Conservation (phyloP, 1,140 invertebrate genomes). For the Hestina assimilis region DNA sequence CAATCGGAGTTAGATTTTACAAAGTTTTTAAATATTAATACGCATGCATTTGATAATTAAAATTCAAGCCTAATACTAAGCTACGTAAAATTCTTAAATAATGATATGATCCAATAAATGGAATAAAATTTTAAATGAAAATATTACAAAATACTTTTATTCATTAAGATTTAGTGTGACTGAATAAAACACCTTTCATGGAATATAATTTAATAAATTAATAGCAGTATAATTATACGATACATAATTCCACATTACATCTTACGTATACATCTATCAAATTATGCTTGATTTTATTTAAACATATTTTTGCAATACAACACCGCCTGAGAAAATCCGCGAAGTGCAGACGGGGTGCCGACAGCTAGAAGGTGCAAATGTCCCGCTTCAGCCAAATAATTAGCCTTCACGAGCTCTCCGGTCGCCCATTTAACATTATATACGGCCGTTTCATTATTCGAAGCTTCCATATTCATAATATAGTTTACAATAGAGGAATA, state of each 20-base stretch:
- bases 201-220: constrained; percentile 39
- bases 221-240: constrained; percentile 4
- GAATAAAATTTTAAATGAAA: too few relatives aligned
- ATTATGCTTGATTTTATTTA: constrained; percentile 31
- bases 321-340: constrained; percentile 57
- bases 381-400: constrained; percentile 57
- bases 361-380: constrained; percentile 42
- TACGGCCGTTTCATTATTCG: background rate
- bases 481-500: constrained; percentile 52
- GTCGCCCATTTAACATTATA: constrained; percentile 50
- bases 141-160: too few relatives aligned
- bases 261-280: background rate
- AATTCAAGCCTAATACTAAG: too few relatives aligned
- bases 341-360: constrained; percentile 43
- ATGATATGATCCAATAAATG: too few relatives aligned
- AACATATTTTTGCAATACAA: constrained; percentile 47
- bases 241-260: background rate
- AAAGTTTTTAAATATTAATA: too few relatives aligned
- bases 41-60: too few relatives aligned
- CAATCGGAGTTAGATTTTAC: too few relatives aligned
- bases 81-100: too few relatives aligned
- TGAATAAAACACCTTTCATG: background rate
- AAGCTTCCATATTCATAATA: constrained; percentile 34
- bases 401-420: constrained; percentile 43
- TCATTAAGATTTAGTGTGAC: too few relatives aligned